Conservation (phyloP, 2,888 invertebrate species). For the Priocnemis perturbator region DNA sequence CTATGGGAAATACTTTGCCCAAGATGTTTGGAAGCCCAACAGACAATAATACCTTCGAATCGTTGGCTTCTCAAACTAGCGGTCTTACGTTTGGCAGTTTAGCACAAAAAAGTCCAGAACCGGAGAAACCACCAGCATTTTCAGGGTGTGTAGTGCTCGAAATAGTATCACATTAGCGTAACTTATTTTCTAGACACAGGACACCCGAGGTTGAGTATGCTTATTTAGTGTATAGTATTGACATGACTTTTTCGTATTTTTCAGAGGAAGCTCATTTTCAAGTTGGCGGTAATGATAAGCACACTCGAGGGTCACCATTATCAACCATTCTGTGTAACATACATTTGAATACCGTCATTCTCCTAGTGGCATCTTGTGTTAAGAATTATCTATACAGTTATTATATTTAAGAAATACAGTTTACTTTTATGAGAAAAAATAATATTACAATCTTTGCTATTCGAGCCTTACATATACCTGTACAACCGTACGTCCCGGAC, state of each 20-base stretch:
- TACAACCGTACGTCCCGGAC: too few species aligned
- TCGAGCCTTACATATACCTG: too few species aligned
- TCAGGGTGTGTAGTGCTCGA: slow-evolving; percentile 57
- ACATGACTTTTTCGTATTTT: slow-evolving; percentile 32
- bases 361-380: neutral
- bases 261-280: slow-evolving; percentile 70
- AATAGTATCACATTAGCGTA: neutral
- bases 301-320: too few species aligned
- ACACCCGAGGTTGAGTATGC: too few species aligned
- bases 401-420: slow-evolving; percentile 8
- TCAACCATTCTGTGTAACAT: slow-evolving; percentile 1
- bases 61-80: slow-evolving; percentile 66
- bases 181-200: too few species aligned
- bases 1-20: slow-evolving; percentile 55
- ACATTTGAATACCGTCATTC: slow-evolving; percentile 14
- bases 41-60: slow-evolving; percentile 67
- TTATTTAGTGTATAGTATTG: too few species aligned
- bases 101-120: slow-evolving; percentile 64
- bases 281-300: slow-evolving; percentile 66
- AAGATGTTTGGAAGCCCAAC: slow-evolving; percentile 66
- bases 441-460: too few species aligned
- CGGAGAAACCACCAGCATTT: slow-evolving; percentile 64
- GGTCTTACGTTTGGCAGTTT: slow-evolving; percentile 67
- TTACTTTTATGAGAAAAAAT: neutral
- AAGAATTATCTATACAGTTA: slow-evolving; percentile 3